These are phyloP conservation scores for Lycorma delicatula DNA, from an alignment of 1,140 invertebrate species.

Conservation along the genomic window DNA sequence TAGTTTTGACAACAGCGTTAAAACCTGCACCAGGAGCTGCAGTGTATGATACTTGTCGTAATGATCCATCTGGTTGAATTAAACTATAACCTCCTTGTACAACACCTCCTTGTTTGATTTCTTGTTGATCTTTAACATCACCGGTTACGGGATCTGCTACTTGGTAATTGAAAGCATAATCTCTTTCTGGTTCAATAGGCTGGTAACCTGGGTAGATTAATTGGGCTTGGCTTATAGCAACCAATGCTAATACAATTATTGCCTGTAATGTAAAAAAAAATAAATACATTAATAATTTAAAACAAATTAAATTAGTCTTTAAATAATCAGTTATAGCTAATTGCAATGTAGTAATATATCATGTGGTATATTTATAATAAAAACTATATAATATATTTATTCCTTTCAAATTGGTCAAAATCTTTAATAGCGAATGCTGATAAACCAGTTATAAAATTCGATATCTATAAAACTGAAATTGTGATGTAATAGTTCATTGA, in stretches of 20 bases:
- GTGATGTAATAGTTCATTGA: too few species aligned
- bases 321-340: too few species aligned
- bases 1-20: constrained; percentile 42
- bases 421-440: too few species aligned
- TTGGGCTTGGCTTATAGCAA: not conserved
- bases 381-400: too few species aligned
- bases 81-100: constrained; percentile 46
- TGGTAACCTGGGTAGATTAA: not conserved
- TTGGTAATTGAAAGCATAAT: constrained; percentile 44
- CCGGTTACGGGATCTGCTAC: constrained; percentile 44
- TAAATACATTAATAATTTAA: too few species aligned
- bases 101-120: constrained; percentile 42
- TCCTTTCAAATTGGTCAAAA: too few species aligned
- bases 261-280: not conserved
- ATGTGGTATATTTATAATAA: too few species aligned
- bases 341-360: too few species aligned
- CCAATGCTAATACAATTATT: not conserved
- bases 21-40: constrained; percentile 49
- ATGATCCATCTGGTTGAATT: constrained; percentile 48
- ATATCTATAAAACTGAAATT: too few species aligned
- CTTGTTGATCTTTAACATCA: constrained; percentile 43
- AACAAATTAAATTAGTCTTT: too few species aligned
- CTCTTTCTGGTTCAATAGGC: constrained; percentile 29
- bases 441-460: too few species aligned
- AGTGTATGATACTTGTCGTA: constrained; percentile 48